Conservation (phyloP, 2,113 vertebrate species). For the Megaceryle maxima region DNA sequence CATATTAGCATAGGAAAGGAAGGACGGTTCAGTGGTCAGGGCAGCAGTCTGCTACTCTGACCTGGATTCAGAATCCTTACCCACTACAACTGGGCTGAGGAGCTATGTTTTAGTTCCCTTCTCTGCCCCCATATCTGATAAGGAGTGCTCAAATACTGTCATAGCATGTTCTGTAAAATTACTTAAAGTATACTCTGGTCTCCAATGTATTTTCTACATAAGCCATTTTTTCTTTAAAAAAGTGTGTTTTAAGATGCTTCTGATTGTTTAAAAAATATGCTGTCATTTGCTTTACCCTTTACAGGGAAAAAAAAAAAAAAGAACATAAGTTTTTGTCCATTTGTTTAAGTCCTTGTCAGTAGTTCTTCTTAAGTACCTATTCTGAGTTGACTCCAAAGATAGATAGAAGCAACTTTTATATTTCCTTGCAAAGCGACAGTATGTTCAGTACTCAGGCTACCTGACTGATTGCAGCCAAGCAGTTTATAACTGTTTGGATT, state of each 20-base stretch:
- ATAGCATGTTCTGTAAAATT: neutral
- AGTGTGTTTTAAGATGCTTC: neutral
- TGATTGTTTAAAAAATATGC: neutral
- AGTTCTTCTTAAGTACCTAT: neutral
- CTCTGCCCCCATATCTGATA: neutral
- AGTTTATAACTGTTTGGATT: neutral
- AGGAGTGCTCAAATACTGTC: neutral
- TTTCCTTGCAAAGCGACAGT: neutral
- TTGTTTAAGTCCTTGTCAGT: neutral
- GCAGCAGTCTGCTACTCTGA: neutral
- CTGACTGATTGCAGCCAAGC: neutral
- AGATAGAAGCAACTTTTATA: neutral
- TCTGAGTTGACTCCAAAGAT: neutral
- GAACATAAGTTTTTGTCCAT: neutral
- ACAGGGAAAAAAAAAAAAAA: neutral
- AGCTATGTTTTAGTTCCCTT: neutral
- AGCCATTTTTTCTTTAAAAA: neutral
- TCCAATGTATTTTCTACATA: neutral
- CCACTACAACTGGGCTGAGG: neutral
- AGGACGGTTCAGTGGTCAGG: accelerated
- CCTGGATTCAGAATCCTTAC: neutral
- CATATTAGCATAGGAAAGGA: neutral
- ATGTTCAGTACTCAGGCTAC: neutral
- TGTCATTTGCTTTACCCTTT: neutral
- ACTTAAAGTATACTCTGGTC: neutral